phyloP scores from a whole-genome alignment of 1,140 invertebrate species.

The Polypedilum pembai region DNA sequence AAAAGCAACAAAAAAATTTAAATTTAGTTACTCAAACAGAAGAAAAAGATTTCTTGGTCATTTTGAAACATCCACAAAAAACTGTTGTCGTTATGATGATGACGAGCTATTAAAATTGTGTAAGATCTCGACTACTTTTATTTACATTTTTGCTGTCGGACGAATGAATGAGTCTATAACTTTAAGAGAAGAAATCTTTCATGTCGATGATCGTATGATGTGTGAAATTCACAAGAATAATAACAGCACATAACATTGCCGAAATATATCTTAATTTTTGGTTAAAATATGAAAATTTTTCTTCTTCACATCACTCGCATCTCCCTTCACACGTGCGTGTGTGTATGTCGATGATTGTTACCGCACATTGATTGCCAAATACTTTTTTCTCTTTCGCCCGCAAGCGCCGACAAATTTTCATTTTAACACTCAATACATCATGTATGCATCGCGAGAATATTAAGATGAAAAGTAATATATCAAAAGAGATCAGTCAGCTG shows the following conservation, averaged over 20 bases:
- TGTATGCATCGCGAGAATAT: no score
- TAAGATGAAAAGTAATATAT: no score
- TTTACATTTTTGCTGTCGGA: neutral
- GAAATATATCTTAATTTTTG: neutral
- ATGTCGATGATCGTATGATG: neutral
- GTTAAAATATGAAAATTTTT: neutral
- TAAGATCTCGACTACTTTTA: neutral
- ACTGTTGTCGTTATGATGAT: conserved; percentile 6
- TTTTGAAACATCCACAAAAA: neutral
- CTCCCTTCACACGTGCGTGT: neutral
- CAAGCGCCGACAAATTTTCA: no score
- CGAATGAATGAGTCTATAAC: neutral
- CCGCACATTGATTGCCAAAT: no score
- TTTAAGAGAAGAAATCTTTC: neutral
- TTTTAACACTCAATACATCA: no score
- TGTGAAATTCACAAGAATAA: neutral
- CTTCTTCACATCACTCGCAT: neutral
- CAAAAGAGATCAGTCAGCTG: no score
- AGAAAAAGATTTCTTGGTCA: neutral
- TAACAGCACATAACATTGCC: neutral
- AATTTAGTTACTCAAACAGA: neutral
- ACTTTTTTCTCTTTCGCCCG: no score
- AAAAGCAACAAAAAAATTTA: no score
- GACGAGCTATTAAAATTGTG: conserved; percentile 17
- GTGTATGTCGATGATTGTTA: no score